A percentile compares a stretch with the other conserved stretches of the same genome.
Evolutionary conservation across 2,113 vertebrate species (phyloP).

Genomic region (Bubo scandiacus): DNA sequence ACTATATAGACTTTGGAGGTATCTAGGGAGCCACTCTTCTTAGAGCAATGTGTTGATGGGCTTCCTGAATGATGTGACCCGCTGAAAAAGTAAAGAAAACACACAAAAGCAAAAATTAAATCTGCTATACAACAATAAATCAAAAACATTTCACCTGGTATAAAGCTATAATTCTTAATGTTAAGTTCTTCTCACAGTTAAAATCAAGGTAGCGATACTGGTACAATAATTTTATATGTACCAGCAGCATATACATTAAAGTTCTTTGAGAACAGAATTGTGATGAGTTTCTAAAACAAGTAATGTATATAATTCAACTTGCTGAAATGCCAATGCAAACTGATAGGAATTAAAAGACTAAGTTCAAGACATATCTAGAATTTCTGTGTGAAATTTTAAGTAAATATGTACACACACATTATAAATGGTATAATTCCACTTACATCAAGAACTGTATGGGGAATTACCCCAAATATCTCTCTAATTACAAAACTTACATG

Average conservation of each 20-base stretch:
- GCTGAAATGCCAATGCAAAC: background rate
- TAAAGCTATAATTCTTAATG: background rate
- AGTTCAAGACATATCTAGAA: background rate
- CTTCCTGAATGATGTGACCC: constrained; percentile 93
- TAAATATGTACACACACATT: background rate
- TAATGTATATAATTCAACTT: background rate
- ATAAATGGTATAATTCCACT: background rate
- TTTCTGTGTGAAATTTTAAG: background rate
- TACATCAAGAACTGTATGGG: background rate
- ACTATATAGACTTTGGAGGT: constrained; percentile 92
- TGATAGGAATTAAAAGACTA: background rate
- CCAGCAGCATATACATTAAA: background rate
- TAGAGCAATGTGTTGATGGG: constrained; percentile 84
- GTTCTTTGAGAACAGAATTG: background rate
- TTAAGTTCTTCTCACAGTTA: background rate
- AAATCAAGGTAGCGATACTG: background rate
- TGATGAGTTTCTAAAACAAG: background rate
- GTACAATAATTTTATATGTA: background rate
- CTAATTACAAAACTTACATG: background rate
- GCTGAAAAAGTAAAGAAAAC: constrained; percentile 68
- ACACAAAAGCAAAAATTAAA: constrained; percentile 18
- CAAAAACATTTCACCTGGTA: background rate
- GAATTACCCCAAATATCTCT: background rate
- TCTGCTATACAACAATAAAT: background rate
- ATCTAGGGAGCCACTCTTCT: constrained; percentile 86